Conservation (phyloP, 2,888 invertebrate species). For the Agrilus biguttatus region DNA sequence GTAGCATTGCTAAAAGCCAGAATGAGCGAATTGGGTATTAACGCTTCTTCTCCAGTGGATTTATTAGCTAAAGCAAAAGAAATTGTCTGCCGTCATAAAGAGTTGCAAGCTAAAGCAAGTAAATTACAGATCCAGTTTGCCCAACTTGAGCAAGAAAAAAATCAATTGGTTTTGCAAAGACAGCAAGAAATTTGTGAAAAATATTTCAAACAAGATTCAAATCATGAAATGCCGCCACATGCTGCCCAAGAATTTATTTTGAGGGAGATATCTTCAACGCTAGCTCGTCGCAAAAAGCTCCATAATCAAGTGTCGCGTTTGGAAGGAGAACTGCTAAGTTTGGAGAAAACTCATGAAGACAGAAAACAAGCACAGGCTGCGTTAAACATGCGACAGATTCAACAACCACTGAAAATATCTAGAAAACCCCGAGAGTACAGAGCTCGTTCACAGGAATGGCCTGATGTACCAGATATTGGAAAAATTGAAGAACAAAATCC, state of each 20-base stretch:
- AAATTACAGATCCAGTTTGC: slow-evolving; percentile 73
- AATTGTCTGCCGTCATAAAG: slow-evolving; percentile 85
- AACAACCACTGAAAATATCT: slow-evolving; percentile 24
- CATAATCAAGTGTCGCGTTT: slow-evolving; percentile 67
- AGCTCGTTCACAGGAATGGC: slow-evolving; percentile 80
- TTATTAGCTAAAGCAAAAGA: slow-evolving; percentile 76
- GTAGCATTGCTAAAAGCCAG: slow-evolving; percentile 75
- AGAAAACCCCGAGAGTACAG: slow-evolving; percentile 58
- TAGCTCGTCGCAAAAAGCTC: slow-evolving; percentile 70
- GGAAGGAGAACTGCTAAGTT: slow-evolving; percentile 59
- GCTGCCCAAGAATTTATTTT: slow-evolving; percentile 70
- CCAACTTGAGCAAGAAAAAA: slow-evolving; percentile 63
- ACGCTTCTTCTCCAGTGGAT: slow-evolving; percentile 73
- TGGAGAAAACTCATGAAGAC: slow-evolving; percentile 59
- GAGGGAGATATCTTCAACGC: slow-evolving; percentile 72
- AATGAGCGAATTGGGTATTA: slow-evolving; percentile 84
- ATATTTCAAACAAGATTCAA: slow-evolving; percentile 42
- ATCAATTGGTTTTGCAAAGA: slow-evolving; percentile 52
- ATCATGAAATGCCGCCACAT: slow-evolving; percentile 46
- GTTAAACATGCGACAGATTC: slow-evolving; percentile 19
- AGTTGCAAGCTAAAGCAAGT: slow-evolving; percentile 77
- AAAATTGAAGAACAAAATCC: slow-evolving; percentile 89
- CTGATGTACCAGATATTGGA: slow-evolving; percentile 76
- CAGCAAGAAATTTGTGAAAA: slow-evolving; percentile 65
- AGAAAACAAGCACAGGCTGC: slow-evolving; percentile 32